Base-by-base conservation (phyloP, 2,113 vertebrate species). In the Ceratotherium simum region DNA sequence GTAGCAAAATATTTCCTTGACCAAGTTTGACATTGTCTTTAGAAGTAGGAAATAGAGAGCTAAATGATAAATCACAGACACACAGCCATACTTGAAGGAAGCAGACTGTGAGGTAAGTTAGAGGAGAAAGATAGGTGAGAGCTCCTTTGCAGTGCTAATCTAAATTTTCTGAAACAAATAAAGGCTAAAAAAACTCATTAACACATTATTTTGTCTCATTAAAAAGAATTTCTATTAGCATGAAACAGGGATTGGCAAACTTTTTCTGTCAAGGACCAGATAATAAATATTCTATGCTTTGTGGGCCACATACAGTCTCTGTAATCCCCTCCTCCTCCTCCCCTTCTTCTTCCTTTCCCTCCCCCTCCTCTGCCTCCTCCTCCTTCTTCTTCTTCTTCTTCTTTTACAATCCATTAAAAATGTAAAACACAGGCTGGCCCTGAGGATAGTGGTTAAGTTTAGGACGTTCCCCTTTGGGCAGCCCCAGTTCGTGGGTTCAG, bases 101-200 rank as follows among this genome's bases (percentile, higher is more conserved):
- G 69, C 20, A 75, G 12, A 69, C 9, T 42, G 83, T 92, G 39
- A 96, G 39, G 23, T 54, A 81, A 90, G 11, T 23, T 90, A 86
- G 1, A 94, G 36, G 3, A 58, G 14, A 69, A 8, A 54, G 20
- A 75, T 64, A 13, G 3, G 14, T 84, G 8, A 46, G 21, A 8
- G 2, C 21, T 67, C 29, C 12, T 94, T 79, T 73, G 31, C 20
- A 72, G 10, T 72, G 25, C 12, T 72, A 60, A 67, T 42, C 36
- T 93, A 48, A 72, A 67, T 67, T 31, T 89, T 42, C n/a, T 67
- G 75, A 16, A 36, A 64, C 76, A 72, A 65, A 81, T 51, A 87
- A 81, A 78, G 25, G 12, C 46, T 64, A 94, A 60, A 14, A 14
- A 96, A 90, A 69, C n/a, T 81, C 8, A 81, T 62, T 91, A 94